Conservation (phyloP, 2,888 invertebrate genomes). For the Mongoloraphidia duomilia region DNA sequence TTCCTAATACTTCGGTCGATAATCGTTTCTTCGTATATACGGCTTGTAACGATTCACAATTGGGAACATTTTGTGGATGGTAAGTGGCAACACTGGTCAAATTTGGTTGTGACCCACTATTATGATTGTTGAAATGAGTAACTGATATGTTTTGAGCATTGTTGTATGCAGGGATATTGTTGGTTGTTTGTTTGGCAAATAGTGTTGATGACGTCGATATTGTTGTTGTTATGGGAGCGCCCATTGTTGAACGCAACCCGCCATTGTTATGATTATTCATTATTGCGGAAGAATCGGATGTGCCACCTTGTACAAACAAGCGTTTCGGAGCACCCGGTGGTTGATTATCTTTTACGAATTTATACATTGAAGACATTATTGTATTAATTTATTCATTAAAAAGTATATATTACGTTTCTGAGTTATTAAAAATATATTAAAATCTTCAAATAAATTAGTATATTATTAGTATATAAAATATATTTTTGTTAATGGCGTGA, state of each 20-base stretch:
- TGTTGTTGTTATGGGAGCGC: constrained; percentile 45
- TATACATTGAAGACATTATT: constrained; percentile 54
- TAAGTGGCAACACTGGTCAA: too few species aligned
- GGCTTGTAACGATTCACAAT: constrained; percentile 50
- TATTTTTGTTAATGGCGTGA: too few species aligned
- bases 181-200: constrained; percentile 1
- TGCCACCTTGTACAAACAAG: constrained; percentile 62
- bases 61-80: too few species aligned
- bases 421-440: neutral
- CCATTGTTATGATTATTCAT: constrained; percentile 4
- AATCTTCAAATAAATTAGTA: too few species aligned
- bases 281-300: constrained; percentile 19
- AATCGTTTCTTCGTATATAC: constrained; percentile 69
- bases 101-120: too few species aligned
- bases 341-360: constrained; percentile 56
- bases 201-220: constrained; percentile 12
- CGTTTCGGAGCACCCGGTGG: constrained; percentile 37
- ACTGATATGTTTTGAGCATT: too few species aligned
- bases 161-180: too few species aligned
- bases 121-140: too few species aligned
- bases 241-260: constrained; percentile 31
- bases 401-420: constrained; percentile 3
- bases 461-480: too few species aligned
- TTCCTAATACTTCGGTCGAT: constrained; percentile 73
- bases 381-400: constrained; percentile 7